phyloP scores from a whole-genome alignment of 2,113 vertebrate species.

The Trematocara marginatum region DNA sequence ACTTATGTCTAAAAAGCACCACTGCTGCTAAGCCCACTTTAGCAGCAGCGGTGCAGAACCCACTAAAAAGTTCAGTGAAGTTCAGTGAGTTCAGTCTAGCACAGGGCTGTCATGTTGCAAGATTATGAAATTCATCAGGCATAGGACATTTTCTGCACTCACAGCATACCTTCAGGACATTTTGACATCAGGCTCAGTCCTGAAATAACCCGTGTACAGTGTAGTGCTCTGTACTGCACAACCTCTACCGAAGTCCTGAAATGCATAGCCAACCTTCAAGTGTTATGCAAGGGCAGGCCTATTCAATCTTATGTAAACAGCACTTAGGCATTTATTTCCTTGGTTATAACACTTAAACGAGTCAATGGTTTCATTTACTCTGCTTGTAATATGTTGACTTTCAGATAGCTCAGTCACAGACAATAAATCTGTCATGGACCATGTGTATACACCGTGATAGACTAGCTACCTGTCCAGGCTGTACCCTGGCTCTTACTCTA shows the following conservation, averaged over 20 bases:
- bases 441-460: background rate
- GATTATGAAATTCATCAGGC: constrained; percentile 3
- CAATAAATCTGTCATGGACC: background rate
- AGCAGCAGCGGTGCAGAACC: background rate
- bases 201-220: background rate
- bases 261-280: background rate
- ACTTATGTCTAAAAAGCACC: background rate
- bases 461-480: background rate
- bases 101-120: background rate
- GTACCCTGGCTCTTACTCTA: background rate
- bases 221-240: background rate
- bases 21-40: background rate
- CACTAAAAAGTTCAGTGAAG: background rate
- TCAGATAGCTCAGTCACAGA: background rate
- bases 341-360: background rate
- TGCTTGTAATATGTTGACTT: background rate
- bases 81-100: background rate
- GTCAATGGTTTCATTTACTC: background rate
- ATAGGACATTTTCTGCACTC: background rate
- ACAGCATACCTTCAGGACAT: background rate
- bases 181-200: background rate
- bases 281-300: background rate
- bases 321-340: background rate
- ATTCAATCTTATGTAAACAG: background rate
- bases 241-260: background rate